A percentile compares a stretch with the other conserved stretches of the same genome.
These are phyloP conservation scores for Aleadryas rufinucha DNA, from an alignment of 2,113 vertebrate genomes.

Conservation along the genomic window DNA sequence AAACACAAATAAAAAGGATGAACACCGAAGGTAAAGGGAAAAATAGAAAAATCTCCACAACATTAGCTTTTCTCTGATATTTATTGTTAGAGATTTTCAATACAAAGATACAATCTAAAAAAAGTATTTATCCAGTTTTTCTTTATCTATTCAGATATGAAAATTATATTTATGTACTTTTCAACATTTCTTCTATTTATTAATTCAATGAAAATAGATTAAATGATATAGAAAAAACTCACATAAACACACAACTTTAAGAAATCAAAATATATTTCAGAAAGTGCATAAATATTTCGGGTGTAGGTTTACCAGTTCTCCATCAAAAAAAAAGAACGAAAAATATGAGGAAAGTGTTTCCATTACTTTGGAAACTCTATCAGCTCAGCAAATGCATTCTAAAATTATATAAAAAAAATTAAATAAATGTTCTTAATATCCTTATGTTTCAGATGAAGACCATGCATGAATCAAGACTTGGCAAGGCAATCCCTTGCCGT, in stretches of 20 bases:
- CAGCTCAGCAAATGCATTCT: not conserved
- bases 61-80: not conserved
- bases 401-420: not conserved
- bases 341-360: not conserved
- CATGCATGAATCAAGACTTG: not conserved
- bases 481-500: not conserved
- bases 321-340: not conserved
- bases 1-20: not conserved
- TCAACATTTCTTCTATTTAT: not conserved
- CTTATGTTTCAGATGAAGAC: not conserved
- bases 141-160: not conserved
- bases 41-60: not conserved
- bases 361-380: not conserved
- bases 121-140: not conserved
- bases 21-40: not conserved
- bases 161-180: not conserved
- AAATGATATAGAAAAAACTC: rapidly evolving
- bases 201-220: not conserved
- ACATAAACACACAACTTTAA: not conserved
- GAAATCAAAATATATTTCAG: not conserved
- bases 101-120: not conserved
- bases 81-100: not conserved
- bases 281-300: not conserved
- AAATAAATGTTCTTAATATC: not conserved
- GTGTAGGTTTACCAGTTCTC: not conserved